phyloP scores from a whole-genome alignment of 1,140 invertebrate genomes.

The silkworm (Bombyx mori) region ASM3026992v2 NC_085118.1:7370501-7371000 shows the following conservation, averaged over 20 bases:
- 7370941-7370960: constrained; percentile 43
- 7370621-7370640: constrained; percentile 56
- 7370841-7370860: constrained; percentile 31
- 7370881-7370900: constrained; percentile 66
- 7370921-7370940: constrained; percentile 49
- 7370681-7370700: constrained; percentile 33
- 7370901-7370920: constrained; percentile 49
- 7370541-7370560: constrained; percentile 52
- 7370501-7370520: constrained; percentile 51
- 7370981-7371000: constrained; percentile 58
- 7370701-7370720: constrained; percentile 4
- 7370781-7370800: too few relatives aligned
- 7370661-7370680: constrained; percentile 53
- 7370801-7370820: constrained; percentile 15
- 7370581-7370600: constrained; percentile 58
- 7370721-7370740: too few relatives aligned
- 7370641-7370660: constrained; percentile 68
- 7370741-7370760: too few relatives aligned
- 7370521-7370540: constrained; percentile 56
- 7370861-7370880: constrained; percentile 45
- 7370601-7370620: constrained; percentile 68
- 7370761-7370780: too few relatives aligned
- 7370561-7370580: constrained; percentile 65
- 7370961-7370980: constrained; percentile 49
- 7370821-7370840: constrained; percentile 39